These are phyloP conservation scores for Semnopithecus entellus DNA, from an alignment of 2,113 vertebrate genomes.

Conservation along the genomic window DNA sequence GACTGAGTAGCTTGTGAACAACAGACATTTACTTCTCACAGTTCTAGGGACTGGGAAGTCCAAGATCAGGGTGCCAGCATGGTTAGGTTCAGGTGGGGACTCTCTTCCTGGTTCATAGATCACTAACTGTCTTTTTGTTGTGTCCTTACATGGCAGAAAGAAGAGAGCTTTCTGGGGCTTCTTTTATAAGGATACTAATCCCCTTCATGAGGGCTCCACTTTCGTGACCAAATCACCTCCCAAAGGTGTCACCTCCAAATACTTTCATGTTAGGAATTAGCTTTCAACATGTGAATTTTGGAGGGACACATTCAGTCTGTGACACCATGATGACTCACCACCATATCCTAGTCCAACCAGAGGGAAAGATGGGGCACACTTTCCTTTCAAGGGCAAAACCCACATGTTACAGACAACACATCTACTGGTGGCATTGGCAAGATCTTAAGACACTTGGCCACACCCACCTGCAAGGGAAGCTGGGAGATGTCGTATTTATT, in stretches of 20 bases:
- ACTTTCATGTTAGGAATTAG: neutral
- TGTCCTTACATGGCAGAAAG: neutral
- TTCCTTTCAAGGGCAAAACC: neutral
- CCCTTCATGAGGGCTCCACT: neutral
- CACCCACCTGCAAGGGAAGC: neutral
- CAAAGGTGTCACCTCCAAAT: neutral
- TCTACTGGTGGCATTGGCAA: too few relatives aligned
- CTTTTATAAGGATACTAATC: neutral
- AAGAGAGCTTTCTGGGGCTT: neutral
- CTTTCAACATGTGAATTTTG: neutral
- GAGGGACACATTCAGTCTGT: neutral
- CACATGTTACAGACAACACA: neutral
- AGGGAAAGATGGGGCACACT: neutral
- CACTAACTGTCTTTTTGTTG: neutral
- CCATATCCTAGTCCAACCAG: neutral
- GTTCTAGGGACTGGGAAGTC: neutral
- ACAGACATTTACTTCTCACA: neutral
- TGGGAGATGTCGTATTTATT: neutral
- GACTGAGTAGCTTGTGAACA: neutral
- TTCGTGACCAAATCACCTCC: neutral
- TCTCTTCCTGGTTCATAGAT: neutral
- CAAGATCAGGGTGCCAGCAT: too few relatives aligned
- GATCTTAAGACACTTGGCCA: neutral
- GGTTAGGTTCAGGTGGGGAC: neutral
- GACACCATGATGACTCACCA: neutral